Conservation (phyloP, 2,113 vertebrate genomes). For the Cepphus grylle region DNA sequence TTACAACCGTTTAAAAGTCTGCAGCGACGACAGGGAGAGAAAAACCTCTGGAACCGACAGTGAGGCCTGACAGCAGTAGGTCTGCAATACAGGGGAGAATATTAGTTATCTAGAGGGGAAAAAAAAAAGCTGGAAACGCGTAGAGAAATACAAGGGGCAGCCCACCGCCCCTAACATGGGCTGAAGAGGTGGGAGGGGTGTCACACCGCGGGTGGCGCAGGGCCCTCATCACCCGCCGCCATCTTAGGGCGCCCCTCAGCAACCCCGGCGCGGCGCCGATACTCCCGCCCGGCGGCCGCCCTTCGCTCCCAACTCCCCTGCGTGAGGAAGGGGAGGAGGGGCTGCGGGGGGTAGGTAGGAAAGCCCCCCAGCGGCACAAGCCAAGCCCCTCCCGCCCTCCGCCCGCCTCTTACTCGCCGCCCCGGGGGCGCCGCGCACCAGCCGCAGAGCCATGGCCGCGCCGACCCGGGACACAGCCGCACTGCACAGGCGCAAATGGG, state of each 20-base stretch:
- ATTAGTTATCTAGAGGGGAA: fast-evolving
- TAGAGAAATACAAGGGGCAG: neutral
- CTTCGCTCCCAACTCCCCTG: neutral
- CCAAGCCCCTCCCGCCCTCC: neutral
- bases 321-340: neutral
- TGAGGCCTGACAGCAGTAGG: fast-evolving
- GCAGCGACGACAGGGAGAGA: fast-evolving
- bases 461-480: fast-evolving
- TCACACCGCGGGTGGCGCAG: fast-evolving
- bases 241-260: neutral
- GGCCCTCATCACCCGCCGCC: neutral
- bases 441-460: neutral
- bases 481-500: neutral
- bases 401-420: neutral
- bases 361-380: neutral
- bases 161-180: fast-evolving
- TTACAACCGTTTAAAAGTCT: fast-evolving
- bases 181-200: fast-evolving
- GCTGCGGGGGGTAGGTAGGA: fast-evolving
- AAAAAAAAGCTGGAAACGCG: too few relatives aligned
- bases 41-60: neutral
- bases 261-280: neutral
- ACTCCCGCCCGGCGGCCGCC: neutral
- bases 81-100: fast-evolving
- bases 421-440: neutral